Base-by-base conservation (phyloP, 2,888 invertebrate genomes). In the Eristalis arbustorum region DNA sequence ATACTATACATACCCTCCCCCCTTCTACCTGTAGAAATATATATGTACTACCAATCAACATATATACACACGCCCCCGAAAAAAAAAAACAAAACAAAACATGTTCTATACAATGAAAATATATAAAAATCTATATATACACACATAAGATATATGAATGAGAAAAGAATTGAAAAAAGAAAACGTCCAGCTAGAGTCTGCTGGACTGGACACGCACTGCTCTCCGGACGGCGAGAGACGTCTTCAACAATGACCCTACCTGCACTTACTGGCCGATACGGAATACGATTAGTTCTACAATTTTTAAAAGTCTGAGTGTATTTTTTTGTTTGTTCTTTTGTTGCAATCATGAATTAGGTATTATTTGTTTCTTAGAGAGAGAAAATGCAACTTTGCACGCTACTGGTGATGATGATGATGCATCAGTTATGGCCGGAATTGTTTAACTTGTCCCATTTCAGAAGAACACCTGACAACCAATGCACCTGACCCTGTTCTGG, bases 261-360 rank as follows among this genome's bases (percentile, higher is more conserved):
- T 59, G 25, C 59, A 59, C 23, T 59, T 59, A 59, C 59, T 25
- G 59, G 25, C 59, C 59, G 25, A 59, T 28, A 25, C 25, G 59
- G 6, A 59, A 59, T 25, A 23, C 59, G 59, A 59, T 59, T 59
- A 14, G n/a, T 59, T 59, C 59, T 59, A 57, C 62, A 61, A 23
- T 2, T 89, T 34, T 89, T 34, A 34, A 77, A 71, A 71, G 69
- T 78, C 78, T 73, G 73, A 80, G 37, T 73, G 62, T 67, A 66
- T 73, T 69, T 56, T 69, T 77, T 25, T 25, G 67, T 69, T 56
- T 69, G 69, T 25, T 25, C 68, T 69, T 56, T 69, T 77, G 62
- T 78, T 78, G 57, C 57, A 67, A 59, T 42, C 64, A 31, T 40
- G 31, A 22, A 28, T 63, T 22, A 59, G n/a, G 57, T 57, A 23